phyloP scores from a whole-genome alignment of 2,113 vertebrate species.

The Baryphthengus martii region DNA sequence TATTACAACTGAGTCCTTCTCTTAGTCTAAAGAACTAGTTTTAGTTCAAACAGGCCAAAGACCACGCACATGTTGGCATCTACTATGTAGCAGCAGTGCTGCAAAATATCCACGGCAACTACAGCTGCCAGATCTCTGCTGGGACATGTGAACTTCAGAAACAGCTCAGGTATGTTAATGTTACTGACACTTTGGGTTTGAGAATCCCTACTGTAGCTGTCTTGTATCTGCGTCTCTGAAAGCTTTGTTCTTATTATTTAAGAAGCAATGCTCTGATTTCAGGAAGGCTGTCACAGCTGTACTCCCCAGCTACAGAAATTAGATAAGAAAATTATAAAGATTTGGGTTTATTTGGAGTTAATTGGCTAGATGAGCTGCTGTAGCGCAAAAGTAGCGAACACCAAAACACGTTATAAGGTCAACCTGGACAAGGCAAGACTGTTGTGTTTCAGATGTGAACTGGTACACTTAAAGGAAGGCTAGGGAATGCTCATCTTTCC shows the following conservation, averaged over 20 bases:
- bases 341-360: not conserved
- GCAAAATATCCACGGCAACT: not conserved
- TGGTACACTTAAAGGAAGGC: not conserved
- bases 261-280: not conserved
- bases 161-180: not conserved
- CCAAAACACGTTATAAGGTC: not conserved
- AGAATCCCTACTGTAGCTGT: not conserved
- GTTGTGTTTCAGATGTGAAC: not conserved
- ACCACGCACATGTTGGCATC: fast-evolving
- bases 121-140: not conserved
- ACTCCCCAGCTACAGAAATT: not conserved
- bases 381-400: not conserved
- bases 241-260: not conserved
- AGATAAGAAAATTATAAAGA: not conserved
- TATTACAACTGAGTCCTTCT: not conserved
- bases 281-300: not conserved
- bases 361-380: not conserved
- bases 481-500: not conserved
- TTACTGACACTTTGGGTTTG: not conserved
- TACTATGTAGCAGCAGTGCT: not conserved
- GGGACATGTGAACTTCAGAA: not conserved
- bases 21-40: not conserved
- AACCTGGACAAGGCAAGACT: not conserved
- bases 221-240: not conserved
- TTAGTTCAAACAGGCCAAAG: not conserved